Percentiles rank a stretch among this genome's conserved stretches.
Conservation (phyloP, 2,113 vertebrate species). For the Bostrychus sinensis region DNA sequence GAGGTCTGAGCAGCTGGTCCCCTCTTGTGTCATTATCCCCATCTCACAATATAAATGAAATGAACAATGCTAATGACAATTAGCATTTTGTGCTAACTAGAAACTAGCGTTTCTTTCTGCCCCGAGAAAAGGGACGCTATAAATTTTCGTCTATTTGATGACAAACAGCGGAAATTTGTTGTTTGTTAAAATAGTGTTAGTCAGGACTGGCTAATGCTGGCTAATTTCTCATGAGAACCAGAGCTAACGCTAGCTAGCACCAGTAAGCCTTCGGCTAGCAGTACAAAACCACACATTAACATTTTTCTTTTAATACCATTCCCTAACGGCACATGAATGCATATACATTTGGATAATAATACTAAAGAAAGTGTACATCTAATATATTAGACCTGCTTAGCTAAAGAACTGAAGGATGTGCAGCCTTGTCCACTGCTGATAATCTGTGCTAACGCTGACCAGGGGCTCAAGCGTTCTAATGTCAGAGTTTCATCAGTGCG, state of each 20-base stretch:
- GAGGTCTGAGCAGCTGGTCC: constrained; percentile 26
- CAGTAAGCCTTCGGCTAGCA: neutral
- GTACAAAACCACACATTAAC: neutral
- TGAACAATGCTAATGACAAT: constrained; percentile 23
- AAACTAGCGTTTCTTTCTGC: neutral
- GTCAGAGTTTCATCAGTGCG: constrained; percentile 14
- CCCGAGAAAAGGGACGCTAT: neutral
- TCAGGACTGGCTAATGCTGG: constrained; percentile 43
- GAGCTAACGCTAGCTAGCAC: constrained; percentile 52
- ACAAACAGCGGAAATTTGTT: too few relatives aligned
- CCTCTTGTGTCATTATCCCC: constrained; percentile 19
- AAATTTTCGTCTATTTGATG: neutral
- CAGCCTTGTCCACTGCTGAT: constrained; percentile 29
- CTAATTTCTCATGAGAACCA: constrained; percentile 21
- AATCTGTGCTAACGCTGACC: constrained; percentile 59
- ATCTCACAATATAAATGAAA: constrained; percentile 32
- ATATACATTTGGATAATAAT: neutral
- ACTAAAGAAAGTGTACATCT: neutral
- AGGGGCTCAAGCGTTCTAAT: constrained; percentile 23
- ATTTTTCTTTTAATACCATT: neutral
- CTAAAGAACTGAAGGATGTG: constrained; percentile 25
- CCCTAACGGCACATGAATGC: neutral
- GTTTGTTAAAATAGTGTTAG: neutral
- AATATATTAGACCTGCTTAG: constrained; percentile 1
- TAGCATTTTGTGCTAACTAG: neutral